Base-by-base conservation (phyloP, 2,797 vertebrate genomes). In the Chrosomus eos region DNA sequence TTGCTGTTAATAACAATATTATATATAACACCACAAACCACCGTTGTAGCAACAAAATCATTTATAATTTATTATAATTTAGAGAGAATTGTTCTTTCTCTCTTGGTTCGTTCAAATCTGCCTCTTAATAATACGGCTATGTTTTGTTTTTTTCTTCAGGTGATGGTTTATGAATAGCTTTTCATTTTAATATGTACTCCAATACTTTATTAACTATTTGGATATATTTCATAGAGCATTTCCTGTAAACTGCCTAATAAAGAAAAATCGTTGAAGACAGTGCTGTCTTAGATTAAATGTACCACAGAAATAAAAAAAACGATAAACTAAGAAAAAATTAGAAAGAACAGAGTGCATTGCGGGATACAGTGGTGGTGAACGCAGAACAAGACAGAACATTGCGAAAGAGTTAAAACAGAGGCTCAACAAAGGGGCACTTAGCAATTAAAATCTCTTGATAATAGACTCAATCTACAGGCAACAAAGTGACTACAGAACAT, bases 401-500 rank as follows among this genome's bases (percentile, higher is more conserved):
- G 77, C 66, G 33, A 28, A 62, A 85, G 67, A 80, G 70, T 72
- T 85, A 67, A 68, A 53, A 74, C 38, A 66, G 77, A 74, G 68
- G 38, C 66, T 21, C 38, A 78, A 43, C 55, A 80, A 66, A 53
- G 28, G 82, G 21, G 71, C 62, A 70, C 84, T 82, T 76, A 68
- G 55, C 62, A 74, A 86, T 80, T 48, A n/a, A 55, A 82, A 81
- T 70, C 62, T 74, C 62, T 33, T 67, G 80, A 23, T 77, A 68
- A 76, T 82, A 77, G 51, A 55, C 84, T 86, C 26, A 26, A 77
- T 77, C 48, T 82, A 81, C 72, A 71, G 67, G 43, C 72, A 71
- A 70, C 85, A 71, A 81, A 66, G 81, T 43, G 51, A 64, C 58
- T 82, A 74, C 70, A 74, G 55, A 58, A 74, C 81, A 74, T 77